Conservation (phyloP, 2,797 vertebrate genomes). For the Anabas testudineus region DNA sequence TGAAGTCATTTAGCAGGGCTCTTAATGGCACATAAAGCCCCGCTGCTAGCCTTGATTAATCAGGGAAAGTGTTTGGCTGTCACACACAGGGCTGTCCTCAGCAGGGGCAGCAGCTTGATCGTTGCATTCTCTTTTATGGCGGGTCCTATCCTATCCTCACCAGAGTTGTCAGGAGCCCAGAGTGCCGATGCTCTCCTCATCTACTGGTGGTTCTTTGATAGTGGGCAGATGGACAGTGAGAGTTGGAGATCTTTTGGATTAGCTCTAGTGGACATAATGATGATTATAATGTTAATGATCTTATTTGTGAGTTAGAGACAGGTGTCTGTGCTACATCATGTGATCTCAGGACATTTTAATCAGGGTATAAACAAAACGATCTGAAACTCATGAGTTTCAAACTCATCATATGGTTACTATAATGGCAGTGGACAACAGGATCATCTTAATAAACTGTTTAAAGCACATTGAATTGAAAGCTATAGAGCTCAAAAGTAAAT, state of each 20-base stretch:
- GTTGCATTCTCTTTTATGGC: constrained; percentile 47
- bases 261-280: neutral
- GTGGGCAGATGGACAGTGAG: constrained; percentile 12
- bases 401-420: neutral
- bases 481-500: neutral
- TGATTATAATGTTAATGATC: constrained; percentile 38
- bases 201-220: constrained; percentile 52
- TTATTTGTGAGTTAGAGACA: constrained; percentile 32
- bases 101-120: constrained; percentile 62
- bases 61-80: constrained; percentile 80
- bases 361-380: constrained; percentile 5
- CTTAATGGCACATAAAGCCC: constrained; percentile 81
- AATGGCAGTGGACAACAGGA: neutral
- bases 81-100: constrained; percentile 72
- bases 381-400: neutral
- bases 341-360: neutral
- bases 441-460: neutral
- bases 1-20: constrained; percentile 78
- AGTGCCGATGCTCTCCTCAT: constrained; percentile 26
- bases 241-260: constrained; percentile 11
- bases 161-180: constrained; percentile 36
- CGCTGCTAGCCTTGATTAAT: constrained; percentile 80
- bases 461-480: neutral
- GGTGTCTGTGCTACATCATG: constrained; percentile 33
- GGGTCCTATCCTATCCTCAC: constrained; percentile 52